Base-by-base conservation (phyloP, 1,140 invertebrate genomes). In the Drosophila subpulchrella region DNA sequence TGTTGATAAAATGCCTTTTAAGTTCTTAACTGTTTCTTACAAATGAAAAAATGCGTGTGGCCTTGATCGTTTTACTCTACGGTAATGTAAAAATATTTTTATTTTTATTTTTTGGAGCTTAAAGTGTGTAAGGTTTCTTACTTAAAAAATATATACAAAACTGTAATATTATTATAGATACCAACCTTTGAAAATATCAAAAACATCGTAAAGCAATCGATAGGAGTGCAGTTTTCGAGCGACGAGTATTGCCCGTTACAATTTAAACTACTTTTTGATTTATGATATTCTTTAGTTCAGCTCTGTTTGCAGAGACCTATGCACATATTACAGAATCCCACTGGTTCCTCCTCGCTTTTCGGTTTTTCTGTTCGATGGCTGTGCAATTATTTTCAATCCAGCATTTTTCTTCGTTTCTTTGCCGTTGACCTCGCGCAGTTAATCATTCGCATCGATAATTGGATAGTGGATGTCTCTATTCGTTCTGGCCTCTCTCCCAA, bases 381-480 rank as follows among this genome's bases (percentile, higher is more conserved):
- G 41, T 71, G 72, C 76, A 75, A 85, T 83, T 83, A 85, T 76
- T 75, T 70, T 48, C 36, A 4, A 30, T 36, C 30, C 30, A 6
- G 41, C 48, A 78, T 82, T 76, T 74, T 48, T 81, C 79, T 82
- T 74, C 74, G 57, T 68, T 65, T 68, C 44, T 39, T 68, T 5
- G 32, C 32, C 20, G 27, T 34, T 76, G 73, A 76, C 72, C 73
- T 66, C 61, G 73, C 54, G 61, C 61, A 67, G 48, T 67, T 61
- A 59, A 68, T 72, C 80, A 78, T 63, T 39, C 30, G 32, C 67
- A 75, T 46, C 61, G 61, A 86, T 71, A 63, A 78, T 71, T 67
- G 65, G 71, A 46, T 72, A 60, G 75, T 76, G 53, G 62, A 89
- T 81, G 74, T 84, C 80, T 89, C 59, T 81, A 89, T 81, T 81